A percentile compares a stretch with the other conserved stretches of the same genome.
Evolutionary conservation across 2,888 invertebrate species (phyloP).

Genomic region (Ectobius pallidus): DNA sequence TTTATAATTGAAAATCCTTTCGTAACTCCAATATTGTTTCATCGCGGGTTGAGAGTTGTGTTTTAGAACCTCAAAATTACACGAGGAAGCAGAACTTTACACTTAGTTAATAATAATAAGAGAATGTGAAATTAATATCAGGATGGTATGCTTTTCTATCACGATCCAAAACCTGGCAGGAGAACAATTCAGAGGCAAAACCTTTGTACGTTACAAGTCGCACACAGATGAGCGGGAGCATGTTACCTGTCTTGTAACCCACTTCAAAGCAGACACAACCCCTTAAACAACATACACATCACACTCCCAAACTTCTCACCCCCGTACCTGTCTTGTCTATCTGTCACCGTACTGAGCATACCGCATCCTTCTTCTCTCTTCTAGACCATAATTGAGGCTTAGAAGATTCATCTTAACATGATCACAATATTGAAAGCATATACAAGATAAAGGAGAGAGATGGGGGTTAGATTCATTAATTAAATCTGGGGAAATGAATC

Average conservation of each 20-base stretch:
- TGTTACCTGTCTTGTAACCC: background rate
- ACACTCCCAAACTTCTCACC: background rate
- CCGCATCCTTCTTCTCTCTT: background rate
- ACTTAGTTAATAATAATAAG: too few relatives aligned
- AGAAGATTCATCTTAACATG: background rate
- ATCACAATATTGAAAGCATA: slow-evolving; percentile 12
- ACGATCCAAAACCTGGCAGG: too few relatives aligned
- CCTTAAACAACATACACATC: slow-evolving; percentile 18
- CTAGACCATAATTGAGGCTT: slow-evolving; percentile 14
- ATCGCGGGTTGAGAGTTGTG: too few relatives aligned
- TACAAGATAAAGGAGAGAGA: too few relatives aligned
- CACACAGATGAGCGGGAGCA: background rate
- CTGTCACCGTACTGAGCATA: slow-evolving; percentile 9
- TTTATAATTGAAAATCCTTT: too few relatives aligned
- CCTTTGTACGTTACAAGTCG: background rate
- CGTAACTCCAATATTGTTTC: too few relatives aligned
- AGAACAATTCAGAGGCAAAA: too few relatives aligned
- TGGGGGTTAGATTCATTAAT: slow-evolving; percentile 33
- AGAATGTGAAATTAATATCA: too few relatives aligned
- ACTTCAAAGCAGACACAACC: slow-evolving; percentile 21
- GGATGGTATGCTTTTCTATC: too few relatives aligned
- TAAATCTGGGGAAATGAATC: slow-evolving; percentile 30
- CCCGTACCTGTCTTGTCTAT: too few relatives aligned
- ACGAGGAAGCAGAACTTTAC: too few relatives aligned
- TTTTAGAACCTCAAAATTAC: too few relatives aligned